A percentile compares a stretch with the other conserved stretches of the same genome.
phyloP scores from a whole-genome alignment of 1,140 invertebrate species.

The Sitophilus oryzae region DNA sequence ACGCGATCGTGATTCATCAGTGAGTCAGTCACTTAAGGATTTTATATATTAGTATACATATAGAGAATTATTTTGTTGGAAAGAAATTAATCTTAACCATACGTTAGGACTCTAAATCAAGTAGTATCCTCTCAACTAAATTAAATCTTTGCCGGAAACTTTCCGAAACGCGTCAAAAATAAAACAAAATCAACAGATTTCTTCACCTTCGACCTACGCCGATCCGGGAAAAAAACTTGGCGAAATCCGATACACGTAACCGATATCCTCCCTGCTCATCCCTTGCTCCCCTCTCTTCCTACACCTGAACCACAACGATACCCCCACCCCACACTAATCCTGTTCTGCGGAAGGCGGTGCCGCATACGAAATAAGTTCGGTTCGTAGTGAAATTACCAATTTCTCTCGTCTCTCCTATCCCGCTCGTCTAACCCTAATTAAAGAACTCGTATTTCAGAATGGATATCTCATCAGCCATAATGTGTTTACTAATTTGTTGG shows the following conservation, averaged over 20 bases:
- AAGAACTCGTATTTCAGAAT: slow-evolving; percentile 26
- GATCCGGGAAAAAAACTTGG: neutral
- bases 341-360: neutral
- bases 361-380: slow-evolving; percentile 20
- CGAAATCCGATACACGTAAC: neutral
- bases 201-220: too few relatives aligned
- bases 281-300: neutral
- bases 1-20: too few relatives aligned
- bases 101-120: too few relatives aligned
- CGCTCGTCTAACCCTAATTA: slow-evolving; percentile 27
- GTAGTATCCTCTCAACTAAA: too few relatives aligned
- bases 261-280: neutral
- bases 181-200: neutral
- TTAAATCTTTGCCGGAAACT: neutral
- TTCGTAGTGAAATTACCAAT: slow-evolving; percentile 13
- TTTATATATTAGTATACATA: too few relatives aligned
- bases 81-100: too few relatives aligned
- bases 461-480: slow-evolving; percentile 26
- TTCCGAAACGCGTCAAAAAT: neutral
- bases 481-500: slow-evolving; percentile 30
- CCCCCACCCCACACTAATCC: neutral
- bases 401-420: too few relatives aligned
- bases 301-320: neutral
- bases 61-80: too few relatives aligned
- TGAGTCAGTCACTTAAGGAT: too few relatives aligned